A percentile compares a stretch with the other conserved stretches of the same genome.
phyloP scores from a whole-genome alignment of 2,888 invertebrate species.

The Herminia tarsipennalis region DNA sequence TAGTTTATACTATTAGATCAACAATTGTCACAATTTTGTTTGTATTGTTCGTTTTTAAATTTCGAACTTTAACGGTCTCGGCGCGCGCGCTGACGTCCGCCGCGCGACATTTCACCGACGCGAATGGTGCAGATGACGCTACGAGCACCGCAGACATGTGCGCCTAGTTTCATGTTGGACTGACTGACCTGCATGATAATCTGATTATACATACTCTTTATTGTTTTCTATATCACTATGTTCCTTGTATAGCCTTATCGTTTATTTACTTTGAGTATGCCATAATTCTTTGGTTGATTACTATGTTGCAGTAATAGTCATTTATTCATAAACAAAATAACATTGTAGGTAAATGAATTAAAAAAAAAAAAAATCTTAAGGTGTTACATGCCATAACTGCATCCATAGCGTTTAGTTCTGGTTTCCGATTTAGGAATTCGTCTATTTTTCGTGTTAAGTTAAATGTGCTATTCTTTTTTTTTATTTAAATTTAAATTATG shows the following conservation, averaged over 20 bases:
- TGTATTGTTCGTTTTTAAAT: slow-evolving; percentile 52
- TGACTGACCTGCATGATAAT: slow-evolving; percentile 76
- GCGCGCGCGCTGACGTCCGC: slow-evolving; percentile 68
- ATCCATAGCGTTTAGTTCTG: no score
- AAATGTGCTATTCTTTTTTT: slow-evolving; percentile 31
- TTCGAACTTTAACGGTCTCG: slow-evolving; percentile 66
- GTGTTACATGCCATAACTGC: no score
- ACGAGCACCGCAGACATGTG: slow-evolving; percentile 47
- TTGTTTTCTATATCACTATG: slow-evolving; percentile 57
- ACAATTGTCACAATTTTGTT: slow-evolving; percentile 49
- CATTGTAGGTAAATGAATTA: no score
- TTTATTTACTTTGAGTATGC: slow-evolving; percentile 29
- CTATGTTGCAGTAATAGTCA: no score
- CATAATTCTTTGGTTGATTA: slow-evolving; percentile 24
- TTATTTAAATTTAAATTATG: no score
- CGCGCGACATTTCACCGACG: slow-evolving; percentile 65
- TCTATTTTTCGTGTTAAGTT: no score
- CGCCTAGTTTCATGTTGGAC: slow-evolving; percentile 64
- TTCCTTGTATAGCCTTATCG: slow-evolving; percentile 50
- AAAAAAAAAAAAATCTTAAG: no score
- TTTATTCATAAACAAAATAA: no score
- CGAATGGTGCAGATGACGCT: slow-evolving; percentile 79
- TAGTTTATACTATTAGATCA: slow-evolving; percentile 30
- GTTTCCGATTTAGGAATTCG: no score
- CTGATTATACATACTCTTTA: slow-evolving; percentile 70